Evolutionary conservation across 2,113 vertebrate genomes (phyloP).

Genomic region (Caranx melampygus): DNA sequence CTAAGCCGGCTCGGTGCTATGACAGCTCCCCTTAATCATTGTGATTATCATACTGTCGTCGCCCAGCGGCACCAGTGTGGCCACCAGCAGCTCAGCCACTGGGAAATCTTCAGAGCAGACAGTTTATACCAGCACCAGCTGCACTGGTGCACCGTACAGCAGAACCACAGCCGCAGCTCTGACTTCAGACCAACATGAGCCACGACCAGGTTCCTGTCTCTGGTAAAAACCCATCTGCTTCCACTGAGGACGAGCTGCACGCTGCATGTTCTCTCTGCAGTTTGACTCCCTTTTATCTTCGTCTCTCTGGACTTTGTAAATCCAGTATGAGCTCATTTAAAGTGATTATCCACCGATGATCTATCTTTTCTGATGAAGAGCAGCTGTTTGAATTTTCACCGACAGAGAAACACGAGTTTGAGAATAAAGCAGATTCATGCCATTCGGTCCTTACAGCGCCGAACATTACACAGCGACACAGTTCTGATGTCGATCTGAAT

Average conservation of each 20-base stretch:
- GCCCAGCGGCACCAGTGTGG: constrained; percentile 9
- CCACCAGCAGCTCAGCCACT: constrained; percentile 21
- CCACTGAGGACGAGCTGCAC: neutral
- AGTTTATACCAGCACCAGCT: neutral
- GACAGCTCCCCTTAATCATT: constrained; percentile 63
- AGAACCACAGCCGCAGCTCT: too few relatives aligned
- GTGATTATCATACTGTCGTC: constrained; percentile 53
- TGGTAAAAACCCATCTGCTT: neutral
- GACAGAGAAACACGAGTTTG: neutral
- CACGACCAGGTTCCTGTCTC: too few relatives aligned
- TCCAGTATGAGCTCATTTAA: neutral
- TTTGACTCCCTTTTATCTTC: neutral
- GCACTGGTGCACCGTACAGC: neutral
- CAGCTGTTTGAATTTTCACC: neutral
- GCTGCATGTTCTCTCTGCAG: neutral
- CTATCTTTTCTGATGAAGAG: neutral
- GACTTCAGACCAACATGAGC: neutral
- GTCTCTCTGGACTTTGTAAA: neutral
- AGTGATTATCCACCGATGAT: neutral
- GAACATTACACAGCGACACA: neutral
- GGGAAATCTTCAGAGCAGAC: neutral
- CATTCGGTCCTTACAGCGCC: too few relatives aligned
- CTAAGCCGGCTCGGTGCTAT: constrained; percentile 59
- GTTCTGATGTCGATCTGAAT: neutral
- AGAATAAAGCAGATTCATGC: too few relatives aligned